A percentile compares a stretch with the other conserved stretches of the same genome.
phyloP scores from a whole-genome alignment of 2,888 invertebrate genomes.

The Cephus nigrinus region DNA sequence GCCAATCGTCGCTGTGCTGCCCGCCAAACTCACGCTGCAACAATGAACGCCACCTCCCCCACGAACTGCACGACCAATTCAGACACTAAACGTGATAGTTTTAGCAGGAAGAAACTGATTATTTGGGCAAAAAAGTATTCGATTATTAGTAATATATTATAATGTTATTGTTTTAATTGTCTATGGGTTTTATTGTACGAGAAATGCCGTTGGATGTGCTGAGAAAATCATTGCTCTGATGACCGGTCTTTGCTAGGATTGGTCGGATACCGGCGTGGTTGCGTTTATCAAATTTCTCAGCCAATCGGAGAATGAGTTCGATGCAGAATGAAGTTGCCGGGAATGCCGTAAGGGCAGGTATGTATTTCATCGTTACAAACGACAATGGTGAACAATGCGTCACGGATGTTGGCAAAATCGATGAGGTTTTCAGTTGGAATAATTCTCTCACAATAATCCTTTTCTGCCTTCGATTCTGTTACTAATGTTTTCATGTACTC shows the following conservation, averaged over 20 bases:
- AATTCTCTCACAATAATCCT: background rate
- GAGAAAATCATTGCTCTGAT: background rate
- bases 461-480: background rate
- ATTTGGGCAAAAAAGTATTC: background rate
- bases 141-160: background rate
- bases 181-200: background rate
- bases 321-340: slow-evolving; percentile 10
- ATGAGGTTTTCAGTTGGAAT: background rate
- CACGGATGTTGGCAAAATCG: background rate
- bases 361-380: background rate
- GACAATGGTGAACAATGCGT: background rate
- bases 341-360: background rate
- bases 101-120: background rate
- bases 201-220: background rate
- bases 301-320: background rate
- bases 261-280: background rate
- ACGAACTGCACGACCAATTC: slow-evolving; percentile 21
- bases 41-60: slow-evolving; percentile 34
- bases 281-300: background rate
- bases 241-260: background rate
- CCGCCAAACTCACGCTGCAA: slow-evolving; percentile 45
- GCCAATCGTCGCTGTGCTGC: slow-evolving; percentile 43
- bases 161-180: background rate
- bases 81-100: background rate
- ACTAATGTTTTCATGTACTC: background rate